phyloP scores from a whole-genome alignment of 2,113 vertebrate genomes.

The Oxyura jamaicensis region DNA sequence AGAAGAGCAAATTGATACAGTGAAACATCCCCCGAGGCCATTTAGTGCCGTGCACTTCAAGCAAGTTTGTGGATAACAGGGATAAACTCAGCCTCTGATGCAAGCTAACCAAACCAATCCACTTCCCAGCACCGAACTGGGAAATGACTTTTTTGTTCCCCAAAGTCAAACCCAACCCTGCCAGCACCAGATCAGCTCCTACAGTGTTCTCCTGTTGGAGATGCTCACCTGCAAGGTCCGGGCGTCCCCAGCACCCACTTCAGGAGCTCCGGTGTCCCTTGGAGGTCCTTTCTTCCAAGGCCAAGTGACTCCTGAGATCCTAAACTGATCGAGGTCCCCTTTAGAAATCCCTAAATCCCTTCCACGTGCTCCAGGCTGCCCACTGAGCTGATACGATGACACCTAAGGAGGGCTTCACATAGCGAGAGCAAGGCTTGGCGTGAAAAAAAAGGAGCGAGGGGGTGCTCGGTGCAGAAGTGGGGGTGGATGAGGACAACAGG shows the following conservation, averaged over 20 bases:
- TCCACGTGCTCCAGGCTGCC: neutral
- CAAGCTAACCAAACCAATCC: neutral
- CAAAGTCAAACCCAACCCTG: neutral
- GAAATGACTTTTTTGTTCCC: neutral
- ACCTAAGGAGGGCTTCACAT: neutral
- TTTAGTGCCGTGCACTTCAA: neutral
- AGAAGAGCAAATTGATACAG: neutral
- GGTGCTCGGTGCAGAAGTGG: rapidly evolving
- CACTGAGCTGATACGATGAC: rapidly evolving
- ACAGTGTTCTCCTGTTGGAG: neutral
- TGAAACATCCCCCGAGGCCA: neutral
- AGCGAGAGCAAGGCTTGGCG: rapidly evolving
- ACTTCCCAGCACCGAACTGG: neutral
- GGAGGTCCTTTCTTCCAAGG: rapidly evolving
- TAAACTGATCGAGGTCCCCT: neutral
- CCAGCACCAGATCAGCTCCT: neutral
- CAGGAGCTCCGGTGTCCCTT: neutral
- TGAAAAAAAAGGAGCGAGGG: neutral
- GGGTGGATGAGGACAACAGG: neutral
- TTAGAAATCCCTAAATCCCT: neutral
- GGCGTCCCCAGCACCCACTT: neutral
- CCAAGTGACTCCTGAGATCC: neutral
- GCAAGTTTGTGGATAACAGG: neutral
- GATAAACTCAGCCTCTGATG: neutral
- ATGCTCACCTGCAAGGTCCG: neutral